Conservation (phyloP, 2,113 vertebrate genomes). For the Thinocorus orbignyianus region DNA sequence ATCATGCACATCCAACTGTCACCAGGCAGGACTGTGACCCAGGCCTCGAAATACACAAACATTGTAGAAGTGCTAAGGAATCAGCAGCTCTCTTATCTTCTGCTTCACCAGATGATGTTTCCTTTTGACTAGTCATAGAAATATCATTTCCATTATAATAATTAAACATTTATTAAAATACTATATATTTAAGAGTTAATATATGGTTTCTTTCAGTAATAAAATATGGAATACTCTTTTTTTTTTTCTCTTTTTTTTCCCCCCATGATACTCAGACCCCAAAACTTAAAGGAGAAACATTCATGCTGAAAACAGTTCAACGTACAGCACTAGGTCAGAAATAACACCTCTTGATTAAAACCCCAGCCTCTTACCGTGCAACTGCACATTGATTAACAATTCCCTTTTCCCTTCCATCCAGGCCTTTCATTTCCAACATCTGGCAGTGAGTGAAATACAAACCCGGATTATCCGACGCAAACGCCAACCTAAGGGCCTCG, state of each 20-base stretch:
- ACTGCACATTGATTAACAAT: conserved; percentile 36
- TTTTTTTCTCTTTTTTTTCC: not conserved
- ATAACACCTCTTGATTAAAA: conserved; percentile 31
- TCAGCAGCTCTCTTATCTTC: not conserved
- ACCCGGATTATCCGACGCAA: not conserved
- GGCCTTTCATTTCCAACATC: not conserved
- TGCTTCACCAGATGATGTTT: conserved; percentile 34
- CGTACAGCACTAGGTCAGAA: conserved; percentile 64
- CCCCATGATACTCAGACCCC: conserved; percentile 2
- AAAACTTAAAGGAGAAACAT: conserved; percentile 60
- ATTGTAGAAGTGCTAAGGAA: conserved; percentile 31
- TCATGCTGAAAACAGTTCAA: conserved; percentile 64
- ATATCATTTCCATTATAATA: conserved; percentile 49
- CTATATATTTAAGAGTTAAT: conserved; percentile 47
- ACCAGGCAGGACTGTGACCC: conserved; percentile 64
- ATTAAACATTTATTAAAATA: conserved; percentile 62
- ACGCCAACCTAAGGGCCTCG: not conserved
- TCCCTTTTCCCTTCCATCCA: not conserved
- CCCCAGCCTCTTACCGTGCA: not conserved
- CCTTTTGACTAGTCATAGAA: conserved; percentile 33
- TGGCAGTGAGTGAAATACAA: conserved; percentile 73
- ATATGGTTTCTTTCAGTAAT: conserved; percentile 57
- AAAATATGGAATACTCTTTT: conserved; percentile 65
- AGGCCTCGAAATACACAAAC: conserved; percentile 56
- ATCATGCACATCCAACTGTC: conserved; percentile 64